Base-by-base conservation (phyloP, 1,140 invertebrate genomes). In the Proales similis region DNA sequence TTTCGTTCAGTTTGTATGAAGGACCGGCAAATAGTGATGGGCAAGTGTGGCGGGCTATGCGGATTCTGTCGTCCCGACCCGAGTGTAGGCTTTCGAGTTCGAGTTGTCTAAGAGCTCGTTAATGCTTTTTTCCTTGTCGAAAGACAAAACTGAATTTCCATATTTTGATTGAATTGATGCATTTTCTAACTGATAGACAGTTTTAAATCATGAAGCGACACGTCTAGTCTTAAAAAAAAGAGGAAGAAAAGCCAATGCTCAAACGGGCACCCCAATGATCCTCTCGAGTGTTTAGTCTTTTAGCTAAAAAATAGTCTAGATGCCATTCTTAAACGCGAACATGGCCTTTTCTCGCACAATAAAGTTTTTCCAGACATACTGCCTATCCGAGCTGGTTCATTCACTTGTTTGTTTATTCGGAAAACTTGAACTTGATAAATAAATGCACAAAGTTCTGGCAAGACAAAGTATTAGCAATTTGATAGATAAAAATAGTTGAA, bases 21-120 rank as follows among this genome's bases (percentile, higher is more conserved):
- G 51, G 51, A 57, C 32, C 27, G 45, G 39, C 45, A 36, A 19
- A 42, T 30, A 42, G 26, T 57, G 27, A 42, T 42, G 26, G 51
- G 51, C 17, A 57, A 36, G 30, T 57, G 51, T 43, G 51, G 51
- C 27, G 51, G 51, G 24, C 45, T 57, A 24, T 57, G 51, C 45
- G 51, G 51, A 26, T 57, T 57, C 32, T 57, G 51, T 42, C 26
- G 32, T 27, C 51, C 51, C 12, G 51, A 57, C 22, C 51, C 51
- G 11, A 57, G 6, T 17, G 45, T 20, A n/a, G 51, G 51, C 9
- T 42, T 57, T 22, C 39, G 45, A 14, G 36, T 57, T 42, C 17
- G 36, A 26, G 26, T 57, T 57, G 51, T 57, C 11, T 38, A 53
- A 53, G 26, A 53, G 9, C 33, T 36, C 14, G 9, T 36, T 36